Base-by-base conservation (phyloP, 1,140 invertebrate genomes). In the Cydia amplana region DNA sequence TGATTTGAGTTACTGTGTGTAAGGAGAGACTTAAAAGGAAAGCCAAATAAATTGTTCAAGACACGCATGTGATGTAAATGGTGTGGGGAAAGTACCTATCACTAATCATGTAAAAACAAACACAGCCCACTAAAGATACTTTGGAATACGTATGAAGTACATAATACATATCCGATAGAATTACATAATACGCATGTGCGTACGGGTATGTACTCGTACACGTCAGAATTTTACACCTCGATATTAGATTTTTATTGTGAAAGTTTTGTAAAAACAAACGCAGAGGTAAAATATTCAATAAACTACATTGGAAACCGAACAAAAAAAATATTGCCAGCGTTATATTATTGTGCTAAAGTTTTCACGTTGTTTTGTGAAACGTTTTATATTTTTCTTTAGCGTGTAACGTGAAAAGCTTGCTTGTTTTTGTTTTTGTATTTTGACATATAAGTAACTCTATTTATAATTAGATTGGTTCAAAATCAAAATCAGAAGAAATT, bases 1-100 rank as follows among this genome's bases (percentile, higher is more conserved):
- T 23, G 55, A 60, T 60, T 60, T 60, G 20, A 60, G 55, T 60
- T 60, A 60, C 55, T 20, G 20, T 60, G 55, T 60, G 55, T 60
- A 23, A 60, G 55, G 20, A 60, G 55, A 60, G 20, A 55, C 51
- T 55, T 18, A 55, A 55, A 18, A 46, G 51, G 51, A 55, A 55
- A 55, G n/a, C n/a, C n/a, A 18, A 55, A 55, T 55, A 55, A 55
- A 55, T 55, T 1, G 46, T n/a, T 14, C 4, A 7, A 55, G n/a
- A 55, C 51, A 16, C 12, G 51, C 12, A 18, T 6, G 5, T 6
- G 5, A 18, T 55, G n/a, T 55, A 55, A 18, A 55, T 55, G 3
- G n/a, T 18, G 51, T 55, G 51, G 14, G 4, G 16, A 0, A 18
- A 55, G n/a, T 18, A 18, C 4, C 0, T 51, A 46, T 18, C n/a